phyloP scores from a whole-genome alignment of 2,888 invertebrate genomes.

The Hoplodrina blanda region DNA sequence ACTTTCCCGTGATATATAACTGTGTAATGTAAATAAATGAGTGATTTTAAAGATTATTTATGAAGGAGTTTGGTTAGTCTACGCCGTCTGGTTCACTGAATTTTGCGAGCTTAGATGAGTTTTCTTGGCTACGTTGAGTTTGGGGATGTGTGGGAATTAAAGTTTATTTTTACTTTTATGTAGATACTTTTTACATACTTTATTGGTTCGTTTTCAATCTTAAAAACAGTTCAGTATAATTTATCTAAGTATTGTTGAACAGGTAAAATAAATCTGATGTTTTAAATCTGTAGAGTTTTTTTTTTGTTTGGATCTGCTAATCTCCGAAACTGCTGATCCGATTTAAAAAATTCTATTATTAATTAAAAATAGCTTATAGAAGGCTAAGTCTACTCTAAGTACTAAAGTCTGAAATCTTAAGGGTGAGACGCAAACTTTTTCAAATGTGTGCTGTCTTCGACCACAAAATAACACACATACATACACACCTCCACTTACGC shows the following conservation, averaged over 20 bases:
- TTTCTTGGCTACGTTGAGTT: neutral
- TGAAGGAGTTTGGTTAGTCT: slow-evolving; percentile 43
- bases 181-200: neutral
- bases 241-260: neutral
- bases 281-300: too few species aligned
- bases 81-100: slow-evolving; percentile 34
- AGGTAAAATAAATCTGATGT: too few species aligned
- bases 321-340: too few species aligned
- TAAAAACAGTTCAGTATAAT: neutral
- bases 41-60: slow-evolving; percentile 62
- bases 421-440: too few species aligned
- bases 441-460: too few species aligned
- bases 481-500: too few species aligned
- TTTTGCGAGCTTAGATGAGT: slow-evolving; percentile 32
- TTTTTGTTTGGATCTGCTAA: too few species aligned
- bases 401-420: too few species aligned
- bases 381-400: too few species aligned
- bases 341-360: too few species aligned
- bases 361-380: too few species aligned
- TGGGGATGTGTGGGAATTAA: neutral
- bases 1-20: slow-evolving; percentile 64
- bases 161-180: neutral
- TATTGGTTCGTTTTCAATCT: neutral
- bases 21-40: slow-evolving; percentile 66
- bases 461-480: too few species aligned